Evolutionary conservation across 2,797 vertebrate genomes (phyloP).

Genomic region (Periophthalmus magnuspinnatus): DNA sequence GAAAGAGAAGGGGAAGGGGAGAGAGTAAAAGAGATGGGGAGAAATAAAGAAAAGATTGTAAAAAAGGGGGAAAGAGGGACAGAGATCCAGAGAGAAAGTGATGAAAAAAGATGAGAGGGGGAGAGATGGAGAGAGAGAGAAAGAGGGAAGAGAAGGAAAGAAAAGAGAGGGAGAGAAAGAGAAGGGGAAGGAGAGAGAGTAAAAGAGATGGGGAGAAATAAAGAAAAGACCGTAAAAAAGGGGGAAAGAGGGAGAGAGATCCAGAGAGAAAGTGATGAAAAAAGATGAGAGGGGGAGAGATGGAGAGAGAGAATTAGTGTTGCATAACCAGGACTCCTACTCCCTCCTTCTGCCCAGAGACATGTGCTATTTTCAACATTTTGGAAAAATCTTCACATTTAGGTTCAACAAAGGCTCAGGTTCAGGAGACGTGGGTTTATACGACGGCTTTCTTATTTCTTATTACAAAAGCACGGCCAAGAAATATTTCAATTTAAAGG

Average conservation of each 20-base stretch:
- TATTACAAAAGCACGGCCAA: too few relatives aligned
- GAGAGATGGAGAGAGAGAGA: conserved; percentile 12
- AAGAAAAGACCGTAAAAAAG: too few relatives aligned
- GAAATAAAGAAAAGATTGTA: conserved; percentile 11
- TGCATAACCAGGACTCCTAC: conserved; percentile 54
- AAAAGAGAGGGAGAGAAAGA: not conserved
- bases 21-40: conserved; percentile 12
- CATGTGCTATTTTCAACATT: conserved; percentile 28
- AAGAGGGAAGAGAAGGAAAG: too few relatives aligned
- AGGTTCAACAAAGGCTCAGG: not conserved
- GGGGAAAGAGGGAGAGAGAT: too few relatives aligned
- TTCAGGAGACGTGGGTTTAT: too few relatives aligned
- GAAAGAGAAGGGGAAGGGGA: conserved; percentile 24
- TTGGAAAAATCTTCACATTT: not conserved
- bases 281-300: not conserved
- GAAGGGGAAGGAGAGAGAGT: conserved; percentile 13
- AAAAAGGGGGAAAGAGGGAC: too few relatives aligned
- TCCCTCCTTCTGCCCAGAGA: conserved; percentile 40
- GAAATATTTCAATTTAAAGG: too few relatives aligned
- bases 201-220: conserved; percentile 10
- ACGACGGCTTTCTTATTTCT: too few relatives aligned
- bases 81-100: too few relatives aligned
- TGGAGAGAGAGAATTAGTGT: conserved; percentile 22
- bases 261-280: too few relatives aligned
- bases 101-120: too few relatives aligned